These are phyloP conservation scores for Fundulus diaphanus DNA, from an alignment of 2,797 vertebrate species.

Conservation along the genomic window DNA sequence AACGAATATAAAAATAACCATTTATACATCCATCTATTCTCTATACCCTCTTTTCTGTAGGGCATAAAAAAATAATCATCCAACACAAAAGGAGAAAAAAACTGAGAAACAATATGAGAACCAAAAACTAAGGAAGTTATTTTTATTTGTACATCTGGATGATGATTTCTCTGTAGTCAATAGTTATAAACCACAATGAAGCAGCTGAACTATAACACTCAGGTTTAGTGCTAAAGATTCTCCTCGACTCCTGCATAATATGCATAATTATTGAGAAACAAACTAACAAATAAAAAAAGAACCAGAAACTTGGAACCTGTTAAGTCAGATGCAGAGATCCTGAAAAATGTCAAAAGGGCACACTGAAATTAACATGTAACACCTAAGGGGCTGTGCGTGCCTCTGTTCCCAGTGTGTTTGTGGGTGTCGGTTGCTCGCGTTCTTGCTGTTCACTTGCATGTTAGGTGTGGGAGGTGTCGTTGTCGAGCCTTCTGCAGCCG, in stretches of 20 bases:
- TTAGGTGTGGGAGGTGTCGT: conserved; percentile 77
- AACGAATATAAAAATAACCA: too few relatives aligned
- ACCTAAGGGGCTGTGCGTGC: neutral
- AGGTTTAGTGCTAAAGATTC: neutral
- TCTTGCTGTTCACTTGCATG: conserved; percentile 70
- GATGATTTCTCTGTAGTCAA: neutral
- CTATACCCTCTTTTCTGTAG: too few relatives aligned
- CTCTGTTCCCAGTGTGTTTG: conserved; percentile 21
- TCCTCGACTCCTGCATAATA: conserved; percentile 2
- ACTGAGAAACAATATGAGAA: neutral
- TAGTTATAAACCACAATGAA: neutral
- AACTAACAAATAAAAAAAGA: neutral
- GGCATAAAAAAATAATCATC: neutral
- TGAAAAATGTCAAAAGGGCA: conserved; percentile 37
- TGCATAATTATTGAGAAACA: neutral
- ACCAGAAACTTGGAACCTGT: conserved; percentile 5
- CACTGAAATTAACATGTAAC: conserved; percentile 14
- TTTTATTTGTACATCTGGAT: neutral
- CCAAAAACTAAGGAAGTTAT: neutral
- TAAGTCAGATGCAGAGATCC: conserved; percentile 22
- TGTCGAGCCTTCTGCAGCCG: conserved; percentile 73
- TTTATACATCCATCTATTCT: too few relatives aligned
- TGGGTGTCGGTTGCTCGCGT: conserved; percentile 48
- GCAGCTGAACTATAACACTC: neutral
- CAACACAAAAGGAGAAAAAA: neutral